These are phyloP conservation scores for Synergus umbraculus DNA, from an alignment of 2,888 invertebrate genomes.

Conservation along the genomic window DNA sequence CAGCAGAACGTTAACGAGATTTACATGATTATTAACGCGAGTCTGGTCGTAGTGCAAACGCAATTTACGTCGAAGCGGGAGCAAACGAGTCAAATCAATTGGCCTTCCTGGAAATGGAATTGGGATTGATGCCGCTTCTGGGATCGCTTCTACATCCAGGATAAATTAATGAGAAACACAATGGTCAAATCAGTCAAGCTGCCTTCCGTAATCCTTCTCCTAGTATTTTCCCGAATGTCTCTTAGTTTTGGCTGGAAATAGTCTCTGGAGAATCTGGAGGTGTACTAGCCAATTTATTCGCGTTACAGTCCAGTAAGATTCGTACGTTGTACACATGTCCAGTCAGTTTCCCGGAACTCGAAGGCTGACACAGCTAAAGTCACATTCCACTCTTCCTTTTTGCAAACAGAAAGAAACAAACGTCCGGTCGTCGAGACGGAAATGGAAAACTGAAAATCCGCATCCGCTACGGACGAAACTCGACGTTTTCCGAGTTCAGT, in stretches of 20 bases:
- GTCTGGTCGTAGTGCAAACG: constrained; percentile 26
- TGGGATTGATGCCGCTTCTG: constrained; percentile 54
- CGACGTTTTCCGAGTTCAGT: constrained; percentile 16
- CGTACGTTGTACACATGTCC: constrained; percentile 19
- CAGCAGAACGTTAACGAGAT: constrained; percentile 44
- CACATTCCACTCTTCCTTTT: constrained; percentile 30
- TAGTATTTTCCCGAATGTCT: background rate
- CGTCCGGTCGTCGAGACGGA: constrained; percentile 16
- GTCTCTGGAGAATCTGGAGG: background rate
- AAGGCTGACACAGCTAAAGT: constrained; percentile 20
- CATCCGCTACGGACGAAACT: constrained; percentile 11
- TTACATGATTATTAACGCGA: constrained; percentile 52
- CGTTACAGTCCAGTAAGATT: background rate
- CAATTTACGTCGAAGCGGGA: constrained; percentile 42
- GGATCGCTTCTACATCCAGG: constrained; percentile 1
- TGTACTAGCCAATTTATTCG: background rate
- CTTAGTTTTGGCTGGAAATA: constrained; percentile 1
- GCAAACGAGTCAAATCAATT: constrained; percentile 43
- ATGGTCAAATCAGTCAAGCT: constrained; percentile 28
- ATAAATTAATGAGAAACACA: constrained; percentile 4
- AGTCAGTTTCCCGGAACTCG: constrained; percentile 7
- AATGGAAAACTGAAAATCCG: constrained; percentile 38
- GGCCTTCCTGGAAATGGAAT: constrained; percentile 53
- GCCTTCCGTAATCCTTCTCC: background rate
- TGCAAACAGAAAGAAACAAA: constrained; percentile 35